These are phyloP conservation scores for Sakesphorus luctuosus DNA, from an alignment of 2,113 vertebrate genomes.

Conservation along the genomic window DNA sequence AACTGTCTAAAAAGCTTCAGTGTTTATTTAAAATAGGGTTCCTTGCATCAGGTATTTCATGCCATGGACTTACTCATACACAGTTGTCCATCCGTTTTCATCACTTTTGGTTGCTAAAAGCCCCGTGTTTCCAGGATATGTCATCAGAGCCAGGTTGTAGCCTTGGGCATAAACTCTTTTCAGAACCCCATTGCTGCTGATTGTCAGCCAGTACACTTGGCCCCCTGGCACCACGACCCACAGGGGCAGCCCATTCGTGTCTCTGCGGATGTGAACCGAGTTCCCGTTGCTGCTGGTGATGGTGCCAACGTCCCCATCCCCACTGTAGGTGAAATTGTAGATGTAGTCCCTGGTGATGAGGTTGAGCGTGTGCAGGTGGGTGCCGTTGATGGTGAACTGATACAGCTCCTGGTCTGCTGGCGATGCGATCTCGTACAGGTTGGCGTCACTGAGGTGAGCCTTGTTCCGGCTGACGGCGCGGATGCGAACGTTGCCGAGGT, in stretches of 20 bases:
- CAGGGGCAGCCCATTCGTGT: conserved; percentile 88
- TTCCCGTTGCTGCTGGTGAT: conserved; percentile 83
- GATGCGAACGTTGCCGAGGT: conserved; percentile 94
- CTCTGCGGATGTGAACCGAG: conserved; percentile 87
- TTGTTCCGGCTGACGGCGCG: conserved; percentile 89
- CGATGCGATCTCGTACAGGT: conserved; percentile 90
- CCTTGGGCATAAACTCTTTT: conserved; percentile 94
- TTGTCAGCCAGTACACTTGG: conserved; percentile 94
- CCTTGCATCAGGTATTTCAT: background rate
- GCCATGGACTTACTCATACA: conserved; percentile 89
- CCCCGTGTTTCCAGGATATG: conserved; percentile 92
- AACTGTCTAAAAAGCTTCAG: background rate
- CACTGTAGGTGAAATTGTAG: conserved; percentile 92
- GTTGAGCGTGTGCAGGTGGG: conserved; percentile 92
- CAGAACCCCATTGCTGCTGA: conserved; percentile 92
- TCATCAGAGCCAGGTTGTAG: conserved; percentile 93
- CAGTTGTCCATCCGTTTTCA: conserved; percentile 96
- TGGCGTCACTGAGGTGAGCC: conserved; percentile 81
- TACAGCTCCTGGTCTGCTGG: conserved; percentile 94
- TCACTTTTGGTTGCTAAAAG: conserved; percentile 96
- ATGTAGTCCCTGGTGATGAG: conserved; percentile 93
- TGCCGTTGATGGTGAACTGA: conserved; percentile 92
- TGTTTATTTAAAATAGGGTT: background rate
- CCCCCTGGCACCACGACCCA: conserved; percentile 92
- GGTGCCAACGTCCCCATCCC: conserved; percentile 83